These are phyloP conservation scores for Todus mexicanus DNA, from an alignment of 2,797 vertebrate species.

Conservation along the genomic window DNA sequence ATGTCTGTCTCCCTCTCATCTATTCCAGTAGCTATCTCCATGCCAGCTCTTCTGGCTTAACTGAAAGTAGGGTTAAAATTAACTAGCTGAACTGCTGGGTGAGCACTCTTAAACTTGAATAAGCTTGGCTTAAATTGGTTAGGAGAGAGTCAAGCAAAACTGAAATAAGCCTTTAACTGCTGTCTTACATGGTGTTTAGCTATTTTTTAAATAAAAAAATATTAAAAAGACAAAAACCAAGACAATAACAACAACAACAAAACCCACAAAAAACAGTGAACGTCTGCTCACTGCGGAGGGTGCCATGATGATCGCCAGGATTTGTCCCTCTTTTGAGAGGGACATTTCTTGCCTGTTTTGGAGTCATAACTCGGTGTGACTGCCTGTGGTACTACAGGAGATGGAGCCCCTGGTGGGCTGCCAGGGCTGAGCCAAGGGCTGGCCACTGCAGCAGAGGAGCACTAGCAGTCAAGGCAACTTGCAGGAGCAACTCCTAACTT, in stretches of 20 bases:
- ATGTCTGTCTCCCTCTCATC: background rate
- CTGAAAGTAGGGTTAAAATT: background rate
- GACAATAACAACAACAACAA: background rate
- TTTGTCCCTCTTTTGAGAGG: background rate
- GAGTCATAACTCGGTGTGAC: background rate
- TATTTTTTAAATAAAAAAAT: background rate
- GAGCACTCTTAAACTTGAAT: background rate
- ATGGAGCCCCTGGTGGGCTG: rapidly evolving
- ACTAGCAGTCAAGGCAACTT: background rate
- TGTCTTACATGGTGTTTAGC: background rate
- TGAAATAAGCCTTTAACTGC: background rate
- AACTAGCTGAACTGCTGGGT: background rate
- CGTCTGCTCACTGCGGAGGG: background rate
- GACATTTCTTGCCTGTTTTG: background rate
- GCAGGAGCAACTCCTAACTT: background rate
- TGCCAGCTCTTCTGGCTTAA: background rate
- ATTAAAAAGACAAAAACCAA: no score
- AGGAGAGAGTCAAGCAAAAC: background rate
- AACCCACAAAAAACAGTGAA: no score
- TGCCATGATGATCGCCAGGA: rapidly evolving
- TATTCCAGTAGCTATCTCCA: background rate
- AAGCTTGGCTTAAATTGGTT: background rate
- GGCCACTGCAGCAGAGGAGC: background rate
- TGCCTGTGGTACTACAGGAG: background rate
- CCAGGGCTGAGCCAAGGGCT: background rate